A percentile compares a stretch with the other conserved stretches of the same genome.
phyloP scores from a whole-genome alignment of 2,888 invertebrate genomes.

The Cheilosia vernalis region DNA sequence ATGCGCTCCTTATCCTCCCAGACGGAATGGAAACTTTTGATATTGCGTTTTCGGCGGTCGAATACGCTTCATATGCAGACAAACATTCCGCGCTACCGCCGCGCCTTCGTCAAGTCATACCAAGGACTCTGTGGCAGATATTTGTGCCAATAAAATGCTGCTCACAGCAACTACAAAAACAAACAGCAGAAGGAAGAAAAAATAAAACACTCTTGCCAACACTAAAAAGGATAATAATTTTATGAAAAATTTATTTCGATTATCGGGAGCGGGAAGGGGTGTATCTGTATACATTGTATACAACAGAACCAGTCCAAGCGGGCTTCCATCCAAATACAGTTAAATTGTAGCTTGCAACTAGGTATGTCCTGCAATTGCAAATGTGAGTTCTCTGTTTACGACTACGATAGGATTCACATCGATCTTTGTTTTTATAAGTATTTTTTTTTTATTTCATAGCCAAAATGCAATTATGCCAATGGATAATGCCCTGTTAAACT shows the following conservation, averaged over 20 bases:
- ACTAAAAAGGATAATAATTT: slow-evolving; percentile 61
- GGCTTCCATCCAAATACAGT: slow-evolving; percentile 28
- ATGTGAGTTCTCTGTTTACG: not conserved
- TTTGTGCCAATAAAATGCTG: slow-evolving; percentile 47
- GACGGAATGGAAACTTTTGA: slow-evolving; percentile 37
- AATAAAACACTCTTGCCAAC: slow-evolving; percentile 46
- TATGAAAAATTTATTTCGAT: slow-evolving; percentile 66
- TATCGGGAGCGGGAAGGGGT: slow-evolving; percentile 9
- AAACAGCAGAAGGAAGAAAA: slow-evolving; percentile 21
- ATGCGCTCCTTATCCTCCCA: slow-evolving; percentile 19
- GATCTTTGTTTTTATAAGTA: slow-evolving; percentile 25
- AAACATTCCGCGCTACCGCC: slow-evolving; percentile 15
- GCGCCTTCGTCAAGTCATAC: slow-evolving; percentile 27
- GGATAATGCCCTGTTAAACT: slow-evolving; percentile 34
- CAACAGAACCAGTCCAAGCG: not conserved
- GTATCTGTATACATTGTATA: not conserved
- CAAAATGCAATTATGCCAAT: slow-evolving; percentile 41
- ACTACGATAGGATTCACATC: slow-evolving; percentile 27
- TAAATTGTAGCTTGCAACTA: slow-evolving; percentile 53
- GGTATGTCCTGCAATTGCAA: slow-evolving; percentile 12
- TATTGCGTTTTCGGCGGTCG: slow-evolving; percentile 46
- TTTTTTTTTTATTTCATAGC: not conserved
- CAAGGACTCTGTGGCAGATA: slow-evolving; percentile 47
- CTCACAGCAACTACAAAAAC: slow-evolving; percentile 14
- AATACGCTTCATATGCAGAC: not conserved